Evolutionary conservation across 1,140 invertebrate genomes (phyloP).

Genomic region (Paraescarpia echinospica): DNA sequence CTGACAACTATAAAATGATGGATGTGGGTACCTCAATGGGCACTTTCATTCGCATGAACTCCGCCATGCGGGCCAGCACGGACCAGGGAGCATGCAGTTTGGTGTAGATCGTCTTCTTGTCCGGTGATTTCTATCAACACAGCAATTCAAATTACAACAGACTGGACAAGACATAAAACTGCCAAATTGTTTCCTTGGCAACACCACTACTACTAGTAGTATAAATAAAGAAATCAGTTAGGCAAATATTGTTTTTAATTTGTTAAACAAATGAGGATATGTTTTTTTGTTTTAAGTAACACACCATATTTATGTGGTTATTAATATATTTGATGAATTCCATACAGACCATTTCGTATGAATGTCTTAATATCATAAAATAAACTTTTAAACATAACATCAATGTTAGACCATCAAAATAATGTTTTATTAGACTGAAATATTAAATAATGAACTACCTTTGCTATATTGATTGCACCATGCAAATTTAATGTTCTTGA

Average conservation of each 20-base stretch:
- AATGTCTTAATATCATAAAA: not conserved
- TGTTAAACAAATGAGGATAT: no score
- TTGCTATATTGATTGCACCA: not conserved
- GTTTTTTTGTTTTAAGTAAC: not conserved
- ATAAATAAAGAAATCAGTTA: not conserved
- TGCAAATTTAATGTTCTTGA: no score
- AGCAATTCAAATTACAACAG: not conserved
- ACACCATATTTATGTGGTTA: not conserved
- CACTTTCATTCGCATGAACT: slow-evolving; percentile 85
- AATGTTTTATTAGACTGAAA: not conserved
- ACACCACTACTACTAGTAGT: not conserved
- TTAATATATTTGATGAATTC: not conserved
- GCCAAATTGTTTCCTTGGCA: not conserved
- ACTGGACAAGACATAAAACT: not conserved
- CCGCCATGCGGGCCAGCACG: slow-evolving; percentile 81
- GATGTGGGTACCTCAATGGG: slow-evolving; percentile 62
- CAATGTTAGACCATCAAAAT: not conserved
- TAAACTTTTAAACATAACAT: not conserved
- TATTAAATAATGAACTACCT: not conserved
- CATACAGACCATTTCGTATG: not conserved
- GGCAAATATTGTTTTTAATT: not conserved
- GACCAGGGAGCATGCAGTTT: slow-evolving; percentile 93
- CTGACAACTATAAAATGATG: no score
- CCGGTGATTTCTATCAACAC: slow-evolving; percentile 37
- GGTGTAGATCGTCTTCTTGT: slow-evolving; percentile 65